These are phyloP conservation scores for Tridacna crocea DNA, from an alignment of 2,888 invertebrate species.

Conservation along the genomic window DNA sequence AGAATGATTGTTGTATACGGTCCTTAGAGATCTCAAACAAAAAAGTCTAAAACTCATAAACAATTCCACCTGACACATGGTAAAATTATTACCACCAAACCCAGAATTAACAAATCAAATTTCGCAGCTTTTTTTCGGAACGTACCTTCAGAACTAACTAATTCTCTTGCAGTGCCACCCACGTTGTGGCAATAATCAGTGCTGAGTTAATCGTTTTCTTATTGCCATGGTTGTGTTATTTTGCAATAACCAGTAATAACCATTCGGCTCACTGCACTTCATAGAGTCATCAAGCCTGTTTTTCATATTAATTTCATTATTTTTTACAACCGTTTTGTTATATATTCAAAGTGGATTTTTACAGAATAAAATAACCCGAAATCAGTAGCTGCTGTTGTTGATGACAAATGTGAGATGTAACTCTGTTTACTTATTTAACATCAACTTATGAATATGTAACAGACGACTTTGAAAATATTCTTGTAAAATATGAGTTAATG, in stretches of 20 bases:
- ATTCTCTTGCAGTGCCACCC: constrained; percentile 33
- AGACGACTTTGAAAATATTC: no score
- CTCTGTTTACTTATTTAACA: no score
- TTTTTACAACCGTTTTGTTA: constrained; percentile 23
- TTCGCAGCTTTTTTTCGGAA: constrained; percentile 1
- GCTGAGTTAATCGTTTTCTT: constrained; percentile 40
- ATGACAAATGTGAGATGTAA: no score
- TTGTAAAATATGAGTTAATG: no score
- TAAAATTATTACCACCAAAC: constrained; percentile 12
- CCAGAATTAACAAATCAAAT: constrained; percentile 19
- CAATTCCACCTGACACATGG: constrained; percentile 23
- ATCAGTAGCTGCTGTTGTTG: no score
- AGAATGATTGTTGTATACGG: background rate
- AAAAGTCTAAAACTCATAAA: background rate
- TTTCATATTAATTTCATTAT: constrained; percentile 23
- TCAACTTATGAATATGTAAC: no score
- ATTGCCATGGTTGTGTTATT: constrained; percentile 46
- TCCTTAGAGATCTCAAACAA: constrained; percentile 1
- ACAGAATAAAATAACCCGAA: no score
- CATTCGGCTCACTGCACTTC: constrained; percentile 23
- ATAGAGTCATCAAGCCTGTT: background rate
- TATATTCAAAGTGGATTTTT: constrained; percentile 5
- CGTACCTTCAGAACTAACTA: background rate
- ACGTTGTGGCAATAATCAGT: constrained; percentile 41
- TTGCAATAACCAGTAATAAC: constrained; percentile 41